These are phyloP conservation scores for Meta bourneti DNA, from an alignment of 2,888 invertebrate genomes.

Conservation along the genomic window DNA sequence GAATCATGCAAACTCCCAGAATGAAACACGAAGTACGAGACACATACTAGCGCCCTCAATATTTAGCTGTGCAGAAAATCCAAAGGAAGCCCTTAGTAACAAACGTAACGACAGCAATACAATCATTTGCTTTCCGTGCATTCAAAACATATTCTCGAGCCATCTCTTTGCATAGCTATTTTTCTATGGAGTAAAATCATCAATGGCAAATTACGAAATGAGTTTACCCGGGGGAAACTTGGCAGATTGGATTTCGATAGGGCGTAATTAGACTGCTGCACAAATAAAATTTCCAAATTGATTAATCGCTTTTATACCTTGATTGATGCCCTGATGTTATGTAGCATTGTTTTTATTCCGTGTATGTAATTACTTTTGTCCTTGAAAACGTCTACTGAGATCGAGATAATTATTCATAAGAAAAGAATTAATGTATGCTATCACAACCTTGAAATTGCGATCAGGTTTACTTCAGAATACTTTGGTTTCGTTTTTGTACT, in stretches of 20 bases:
- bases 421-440: background rate
- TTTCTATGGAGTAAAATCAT: background rate
- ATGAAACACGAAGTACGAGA: too few relatives aligned
- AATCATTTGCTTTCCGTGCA: too few relatives aligned
- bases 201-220: background rate
- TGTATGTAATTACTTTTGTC: background rate
- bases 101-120: too few relatives aligned
- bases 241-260: background rate
- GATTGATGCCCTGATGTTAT: background rate
- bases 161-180: too few relatives aligned
- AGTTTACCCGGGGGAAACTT: background rate
- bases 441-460: background rate
- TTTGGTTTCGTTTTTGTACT: background rate
- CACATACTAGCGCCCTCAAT: too few relatives aligned
- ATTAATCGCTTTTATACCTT: background rate
- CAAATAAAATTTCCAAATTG: slow-evolving; percentile 3
- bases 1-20: too few relatives aligned
- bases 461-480: slow-evolving; percentile 7
- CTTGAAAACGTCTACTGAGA: slow-evolving; percentile 8
- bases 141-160: too few relatives aligned
- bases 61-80: too few relatives aligned
- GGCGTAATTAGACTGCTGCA: background rate
- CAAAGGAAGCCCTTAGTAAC: too few relatives aligned
- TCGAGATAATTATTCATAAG: background rate
- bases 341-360: background rate